Conservation (phyloP, 2,113 vertebrate species). For the Fregetta grallaria region DNA sequence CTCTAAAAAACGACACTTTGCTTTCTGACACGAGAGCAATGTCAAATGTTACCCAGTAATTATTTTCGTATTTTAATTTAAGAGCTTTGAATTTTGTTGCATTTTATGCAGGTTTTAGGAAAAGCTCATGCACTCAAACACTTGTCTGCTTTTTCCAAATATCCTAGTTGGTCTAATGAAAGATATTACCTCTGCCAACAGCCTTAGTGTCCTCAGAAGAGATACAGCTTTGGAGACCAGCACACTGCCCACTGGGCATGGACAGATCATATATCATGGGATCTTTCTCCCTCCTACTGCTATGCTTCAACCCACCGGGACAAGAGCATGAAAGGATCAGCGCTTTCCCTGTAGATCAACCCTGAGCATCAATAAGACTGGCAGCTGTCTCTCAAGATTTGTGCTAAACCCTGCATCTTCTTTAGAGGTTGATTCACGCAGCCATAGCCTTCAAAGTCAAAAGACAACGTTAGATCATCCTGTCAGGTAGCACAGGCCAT, state of each 20-base stretch:
- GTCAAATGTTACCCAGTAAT: neutral
- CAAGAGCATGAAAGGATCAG: neutral
- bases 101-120: neutral
- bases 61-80: neutral
- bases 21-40: neutral
- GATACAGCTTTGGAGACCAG: neutral
- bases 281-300: neutral
- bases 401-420: neutral
- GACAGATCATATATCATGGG: neutral
- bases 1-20: neutral
- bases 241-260: neutral
- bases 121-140: neutral
- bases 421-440: neutral
- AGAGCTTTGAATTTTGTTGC: neutral
- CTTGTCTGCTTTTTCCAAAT: neutral
- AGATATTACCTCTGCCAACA: neutral
- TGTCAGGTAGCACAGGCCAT: neutral
- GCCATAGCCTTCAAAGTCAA: neutral
- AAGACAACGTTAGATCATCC: neutral
- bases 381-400: conserved; percentile 34
- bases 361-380: neutral
- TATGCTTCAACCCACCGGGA: neutral
- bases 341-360: neutral
- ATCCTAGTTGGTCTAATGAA: neutral
- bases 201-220: neutral